Conservation (phyloP, 2,888 invertebrate genomes). For the Synanthedon vespiformis region DNA sequence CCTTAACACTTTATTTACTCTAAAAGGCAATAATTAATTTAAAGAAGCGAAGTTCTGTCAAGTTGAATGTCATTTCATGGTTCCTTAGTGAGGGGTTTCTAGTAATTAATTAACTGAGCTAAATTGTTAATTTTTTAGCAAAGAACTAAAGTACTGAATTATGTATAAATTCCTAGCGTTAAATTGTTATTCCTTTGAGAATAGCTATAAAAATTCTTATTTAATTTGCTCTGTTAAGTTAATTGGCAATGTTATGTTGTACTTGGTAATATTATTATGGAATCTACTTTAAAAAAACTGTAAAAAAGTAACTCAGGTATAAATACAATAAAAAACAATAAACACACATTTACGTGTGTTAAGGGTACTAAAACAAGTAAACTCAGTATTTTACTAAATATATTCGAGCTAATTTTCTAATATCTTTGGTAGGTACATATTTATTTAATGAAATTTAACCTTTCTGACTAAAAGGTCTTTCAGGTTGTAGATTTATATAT, state of each 20-base stretch:
- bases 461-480: no score
- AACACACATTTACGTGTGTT: no score
- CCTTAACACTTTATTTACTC: neutral
- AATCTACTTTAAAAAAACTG: neutral
- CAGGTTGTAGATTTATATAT: no score
- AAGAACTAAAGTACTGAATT: slow-evolving; percentile 3
- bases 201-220: slow-evolving; percentile 8
- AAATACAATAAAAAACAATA: no score
- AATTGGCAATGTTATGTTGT: neutral
- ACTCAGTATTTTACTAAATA: no score
- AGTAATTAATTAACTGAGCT: slow-evolving; percentile 13
- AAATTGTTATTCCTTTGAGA: slow-evolving; percentile 8
- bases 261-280: neutral
- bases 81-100: slow-evolving; percentile 24
- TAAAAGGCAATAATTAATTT: neutral
- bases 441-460: no score
- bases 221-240: slow-evolving; percentile 4
- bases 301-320: neutral
- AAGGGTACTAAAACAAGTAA: no score
- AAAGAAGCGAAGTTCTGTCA: slow-evolving; percentile 11
- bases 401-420: no score
- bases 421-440: no score
- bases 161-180: slow-evolving; percentile 2
- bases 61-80: slow-evolving; percentile 49
- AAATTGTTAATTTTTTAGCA: slow-evolving; percentile 5